Base-by-base conservation (phyloP, 2,797 vertebrate genomes). In the Ctenopoma kingsleyae region DNA sequence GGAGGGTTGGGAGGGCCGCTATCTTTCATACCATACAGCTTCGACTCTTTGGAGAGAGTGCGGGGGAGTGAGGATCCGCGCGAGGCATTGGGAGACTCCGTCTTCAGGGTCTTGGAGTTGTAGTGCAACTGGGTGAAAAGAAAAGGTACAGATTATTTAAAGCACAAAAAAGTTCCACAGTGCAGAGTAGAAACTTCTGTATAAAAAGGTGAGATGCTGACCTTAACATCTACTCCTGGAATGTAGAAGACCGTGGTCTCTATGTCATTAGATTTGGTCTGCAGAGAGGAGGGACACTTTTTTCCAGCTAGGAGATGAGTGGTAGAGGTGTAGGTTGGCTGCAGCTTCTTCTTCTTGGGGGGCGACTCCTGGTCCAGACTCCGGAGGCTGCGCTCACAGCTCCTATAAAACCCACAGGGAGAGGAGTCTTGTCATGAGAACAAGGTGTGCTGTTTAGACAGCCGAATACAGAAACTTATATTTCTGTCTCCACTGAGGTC, bases 1-100 rank as follows among this genome's bases (percentile, higher is more conserved):
- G 96, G 87, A 86, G 94, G 92, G 93, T 83, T 86, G 88, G 95
- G 89, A 90, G 92, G 83, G 84, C 93, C 91, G 82, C 69, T 93
- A 81, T 99, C 98, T 96, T 96, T 98, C 98, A 99, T 98, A 98
- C 97, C 96, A 95, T 95, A 98, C 96, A 99, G 94, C 92, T 98
- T 99, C 78, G 97, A 99, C 91, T 99, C 98, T 96, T 99, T 99
- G 90, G 98, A 99, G 86, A 99, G 93, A 3, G 97, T 97, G 93
- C 97, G 96, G 71, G 97, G 96, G 88, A 99, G 93, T 7, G 98
- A 99, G 36, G 98, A 99, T 88, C 98, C 98, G 23, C 98, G 95
- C 0, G 98, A 99, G 25, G 97, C 92, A 70, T 95, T 99, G 76
- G 98, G 98, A 0, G 98, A 99, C 69, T 99, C 98, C 0, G 96